These are phyloP conservation scores for Formica exsecta DNA, from an alignment of 1,140 invertebrate genomes.

Conservation along the genomic window DNA sequence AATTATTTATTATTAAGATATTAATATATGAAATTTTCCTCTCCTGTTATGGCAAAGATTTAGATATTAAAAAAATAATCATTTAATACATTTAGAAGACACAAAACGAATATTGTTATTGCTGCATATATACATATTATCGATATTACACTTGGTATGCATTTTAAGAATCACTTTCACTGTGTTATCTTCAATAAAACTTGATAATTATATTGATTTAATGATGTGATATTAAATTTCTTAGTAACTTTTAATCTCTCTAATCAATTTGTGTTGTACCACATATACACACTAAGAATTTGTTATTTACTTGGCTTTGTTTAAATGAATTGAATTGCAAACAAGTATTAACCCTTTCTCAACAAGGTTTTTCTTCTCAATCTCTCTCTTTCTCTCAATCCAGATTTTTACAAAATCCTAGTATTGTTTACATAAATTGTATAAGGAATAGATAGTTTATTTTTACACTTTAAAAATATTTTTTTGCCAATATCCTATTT, in stretches of 20 bases:
- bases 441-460: background rate
- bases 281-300: constrained; percentile 18
- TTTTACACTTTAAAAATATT: background rate
- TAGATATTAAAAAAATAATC: constrained; percentile 7
- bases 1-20: constrained; percentile 50
- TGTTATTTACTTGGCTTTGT: background rate
- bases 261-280: constrained; percentile 4
- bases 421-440: background rate
- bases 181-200: constrained; percentile 11
- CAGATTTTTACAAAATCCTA: background rate
- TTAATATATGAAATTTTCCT: constrained; percentile 38
- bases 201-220: background rate
- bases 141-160: background rate
- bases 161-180: background rate
- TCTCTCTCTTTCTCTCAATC: no score
- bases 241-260: constrained; percentile 18
- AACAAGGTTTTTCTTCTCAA: background rate
- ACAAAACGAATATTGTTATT: background rate
- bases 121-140: constrained; percentile 21
- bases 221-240: constrained; percentile 56
- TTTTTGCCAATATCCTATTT: background rate
- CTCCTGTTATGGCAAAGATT: constrained; percentile 36
- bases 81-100: constrained; percentile 38
- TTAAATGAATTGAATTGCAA: background rate
- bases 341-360: background rate